These are phyloP conservation scores for Thamnophis elegans DNA, from an alignment of 2,797 vertebrate genomes.

Conservation along the genomic window DNA sequence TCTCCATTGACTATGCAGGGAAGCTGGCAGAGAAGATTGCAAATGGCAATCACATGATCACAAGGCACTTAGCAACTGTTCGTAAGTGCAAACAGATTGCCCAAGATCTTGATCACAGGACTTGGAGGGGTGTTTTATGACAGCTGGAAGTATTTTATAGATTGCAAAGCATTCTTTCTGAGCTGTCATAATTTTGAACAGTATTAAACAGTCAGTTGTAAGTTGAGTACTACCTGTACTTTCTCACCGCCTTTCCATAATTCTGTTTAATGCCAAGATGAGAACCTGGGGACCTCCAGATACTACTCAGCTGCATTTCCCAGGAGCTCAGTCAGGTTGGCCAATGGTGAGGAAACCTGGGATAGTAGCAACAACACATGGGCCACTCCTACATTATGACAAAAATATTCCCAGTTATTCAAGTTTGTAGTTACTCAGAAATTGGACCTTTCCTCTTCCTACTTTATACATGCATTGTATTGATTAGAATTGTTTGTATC, in stretches of 20 bases:
- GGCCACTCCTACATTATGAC: background rate
- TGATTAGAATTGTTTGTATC: background rate
- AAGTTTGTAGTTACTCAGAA: background rate
- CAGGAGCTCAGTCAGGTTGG: background rate
- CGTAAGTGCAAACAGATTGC: background rate
- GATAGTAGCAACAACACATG: background rate
- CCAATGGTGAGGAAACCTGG: background rate
- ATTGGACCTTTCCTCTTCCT: background rate
- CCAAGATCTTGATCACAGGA: background rate
- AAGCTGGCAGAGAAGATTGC: background rate
- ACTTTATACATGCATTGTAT: background rate
- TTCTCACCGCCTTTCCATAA: background rate
- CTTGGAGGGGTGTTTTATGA: background rate
- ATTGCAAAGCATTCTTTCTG: background rate
- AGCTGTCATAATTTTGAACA: background rate
- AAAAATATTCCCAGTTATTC: background rate
- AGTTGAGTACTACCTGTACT: background rate
- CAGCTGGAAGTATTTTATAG: background rate
- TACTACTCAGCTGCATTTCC: background rate
- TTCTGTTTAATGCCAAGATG: background rate
- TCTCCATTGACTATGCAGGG: background rate
- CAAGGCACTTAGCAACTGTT: background rate
- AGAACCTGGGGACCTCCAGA: background rate
- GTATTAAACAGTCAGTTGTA: background rate
- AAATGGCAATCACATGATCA: background rate